A percentile compares a stretch with the other conserved stretches of the same genome.
These are phyloP conservation scores for Melanerpes formicivorus DNA, from an alignment of 2,113 vertebrate species.

Conservation along the genomic window DNA sequence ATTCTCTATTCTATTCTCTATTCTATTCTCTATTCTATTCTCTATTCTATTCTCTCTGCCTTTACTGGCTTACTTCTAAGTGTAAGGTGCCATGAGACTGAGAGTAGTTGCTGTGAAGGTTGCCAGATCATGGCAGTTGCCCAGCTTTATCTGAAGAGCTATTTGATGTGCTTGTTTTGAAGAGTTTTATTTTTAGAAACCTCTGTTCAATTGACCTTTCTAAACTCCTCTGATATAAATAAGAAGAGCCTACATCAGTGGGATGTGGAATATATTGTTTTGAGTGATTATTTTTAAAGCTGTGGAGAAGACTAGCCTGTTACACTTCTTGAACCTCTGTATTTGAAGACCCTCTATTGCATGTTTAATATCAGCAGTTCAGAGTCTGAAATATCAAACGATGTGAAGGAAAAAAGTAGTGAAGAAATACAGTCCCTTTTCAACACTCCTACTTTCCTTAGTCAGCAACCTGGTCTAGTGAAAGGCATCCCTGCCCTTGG, in stretches of 20 bases:
- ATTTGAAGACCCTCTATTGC: neutral
- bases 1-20: too few species aligned
- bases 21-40: too few species aligned
- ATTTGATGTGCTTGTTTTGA: conserved; percentile 68
- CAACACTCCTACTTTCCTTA: neutral
- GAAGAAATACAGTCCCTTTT: neutral
- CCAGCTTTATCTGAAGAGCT: conserved; percentile 53
- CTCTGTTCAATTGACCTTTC: conserved; percentile 62
- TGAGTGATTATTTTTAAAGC: conserved; percentile 57
- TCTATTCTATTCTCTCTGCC: neutral
- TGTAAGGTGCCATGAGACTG: neutral
- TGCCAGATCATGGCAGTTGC: conserved; percentile 7
- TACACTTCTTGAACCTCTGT: conserved; percentile 3
- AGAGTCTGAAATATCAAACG: neutral
- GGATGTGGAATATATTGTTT: conserved; percentile 51
- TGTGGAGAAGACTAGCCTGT: neutral
- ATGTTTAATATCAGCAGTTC: conserved; percentile 6
- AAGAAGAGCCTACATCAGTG: conserved; percentile 41
- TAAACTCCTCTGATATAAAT: conserved; percentile 54
- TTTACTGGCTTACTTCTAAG: neutral
- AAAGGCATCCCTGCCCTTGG: neutral
- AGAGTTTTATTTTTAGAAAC: conserved; percentile 67
- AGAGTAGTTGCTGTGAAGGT: neutral
- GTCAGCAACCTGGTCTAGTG: neutral
- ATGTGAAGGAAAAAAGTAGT: neutral